These are phyloP conservation scores for Stratiomys singularior DNA, from an alignment of 2,888 invertebrate genomes.

Conservation along the genomic window DNA sequence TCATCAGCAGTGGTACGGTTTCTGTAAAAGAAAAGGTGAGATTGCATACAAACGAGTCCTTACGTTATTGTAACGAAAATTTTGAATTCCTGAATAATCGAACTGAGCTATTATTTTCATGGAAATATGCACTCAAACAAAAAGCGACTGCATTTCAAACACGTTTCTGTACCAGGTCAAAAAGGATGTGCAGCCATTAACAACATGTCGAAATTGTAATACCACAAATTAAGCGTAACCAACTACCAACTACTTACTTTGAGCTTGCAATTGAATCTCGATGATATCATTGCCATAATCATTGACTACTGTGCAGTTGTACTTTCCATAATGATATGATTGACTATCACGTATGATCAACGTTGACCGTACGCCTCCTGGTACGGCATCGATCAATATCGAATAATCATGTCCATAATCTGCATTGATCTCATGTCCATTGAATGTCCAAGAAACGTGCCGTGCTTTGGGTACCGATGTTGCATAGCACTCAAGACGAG, in stretches of 20 bases:
- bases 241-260: constrained; percentile 75
- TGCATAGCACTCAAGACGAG: constrained; percentile 88
- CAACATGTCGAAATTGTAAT: background rate
- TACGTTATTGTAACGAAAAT: too few species aligned
- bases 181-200: background rate
- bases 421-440: constrained; percentile 82
- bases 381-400: constrained; percentile 77
- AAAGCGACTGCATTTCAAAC: too few species aligned
- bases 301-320: constrained; percentile 94
- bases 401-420: constrained; percentile 79
- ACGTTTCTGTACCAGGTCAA: too few species aligned
- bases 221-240: background rate
- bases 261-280: constrained; percentile 84
- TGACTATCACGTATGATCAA: constrained; percentile 88
- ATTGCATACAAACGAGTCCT: too few species aligned
- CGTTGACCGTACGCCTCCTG: constrained; percentile 87
- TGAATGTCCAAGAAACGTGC: constrained; percentile 87
- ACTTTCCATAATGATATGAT: constrained; percentile 88
- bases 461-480: constrained; percentile 90
- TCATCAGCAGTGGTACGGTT: constrained; percentile 80
- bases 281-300: constrained; percentile 87
- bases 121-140: too few species aligned
- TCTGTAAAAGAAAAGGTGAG: constrained; percentile 68
- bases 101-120: too few species aligned
- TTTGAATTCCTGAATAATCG: too few species aligned